phyloP scores from a whole-genome alignment of 2,797 vertebrate genomes.

The Dryobates pubescens region DNA sequence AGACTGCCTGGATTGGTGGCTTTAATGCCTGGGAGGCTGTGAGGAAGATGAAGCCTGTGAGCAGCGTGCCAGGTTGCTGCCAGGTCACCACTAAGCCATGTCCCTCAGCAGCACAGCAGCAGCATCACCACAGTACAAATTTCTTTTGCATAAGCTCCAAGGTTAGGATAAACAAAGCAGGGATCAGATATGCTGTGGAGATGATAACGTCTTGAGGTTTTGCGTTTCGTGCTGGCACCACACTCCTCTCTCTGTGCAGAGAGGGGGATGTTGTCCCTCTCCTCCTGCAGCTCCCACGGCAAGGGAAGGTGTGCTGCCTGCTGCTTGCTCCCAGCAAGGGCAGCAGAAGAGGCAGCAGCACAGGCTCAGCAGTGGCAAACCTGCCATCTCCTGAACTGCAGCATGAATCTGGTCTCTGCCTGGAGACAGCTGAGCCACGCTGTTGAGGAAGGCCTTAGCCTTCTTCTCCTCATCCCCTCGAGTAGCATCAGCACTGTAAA shows the following conservation, averaged over 20 bases:
- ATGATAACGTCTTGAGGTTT: neutral
- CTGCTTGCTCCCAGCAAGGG: neutral
- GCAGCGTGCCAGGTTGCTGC: neutral
- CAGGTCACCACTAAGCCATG: too few species aligned
- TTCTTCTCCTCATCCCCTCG: neutral
- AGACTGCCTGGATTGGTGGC: neutral
- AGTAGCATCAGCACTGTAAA: neutral
- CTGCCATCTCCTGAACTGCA: accelerated
- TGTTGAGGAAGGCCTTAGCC: neutral
- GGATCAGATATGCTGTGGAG: neutral
- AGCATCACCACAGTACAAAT: neutral
- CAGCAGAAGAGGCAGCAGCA: neutral
- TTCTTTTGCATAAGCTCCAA: neutral
- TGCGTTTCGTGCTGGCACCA: neutral
- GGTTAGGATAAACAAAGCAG: neutral
- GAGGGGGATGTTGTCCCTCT: neutral
- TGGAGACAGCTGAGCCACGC: neutral
- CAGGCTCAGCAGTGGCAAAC: neutral
- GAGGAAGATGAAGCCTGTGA: neutral
- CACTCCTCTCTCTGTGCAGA: accelerated
- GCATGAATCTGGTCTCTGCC: neutral
- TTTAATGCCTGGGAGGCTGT: neutral
- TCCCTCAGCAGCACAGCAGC: neutral
- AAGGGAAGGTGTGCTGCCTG: neutral
- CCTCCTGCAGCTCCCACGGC: accelerated